Conservation (phyloP, 1,140 invertebrate species). For the Rhopalosiphum padi region DNA sequence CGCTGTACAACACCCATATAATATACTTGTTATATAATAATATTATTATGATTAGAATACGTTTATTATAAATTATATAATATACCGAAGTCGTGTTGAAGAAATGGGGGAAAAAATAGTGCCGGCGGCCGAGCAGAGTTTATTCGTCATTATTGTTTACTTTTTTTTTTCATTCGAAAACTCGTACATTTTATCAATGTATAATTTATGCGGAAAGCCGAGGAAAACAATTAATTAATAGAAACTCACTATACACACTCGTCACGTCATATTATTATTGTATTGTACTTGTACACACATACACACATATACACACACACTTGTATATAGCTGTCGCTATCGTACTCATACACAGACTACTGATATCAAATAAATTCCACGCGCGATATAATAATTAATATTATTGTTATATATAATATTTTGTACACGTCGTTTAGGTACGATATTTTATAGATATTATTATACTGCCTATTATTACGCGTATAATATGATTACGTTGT, state of each 20-base stretch:
- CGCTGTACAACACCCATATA: too few relatives aligned
- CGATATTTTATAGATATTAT: constrained; percentile 15
- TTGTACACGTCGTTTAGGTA: background rate
- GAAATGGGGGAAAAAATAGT: background rate
- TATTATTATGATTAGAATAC: background rate
- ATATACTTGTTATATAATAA: background rate
- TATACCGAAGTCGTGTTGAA: background rate
- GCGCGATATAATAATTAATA: background rate
- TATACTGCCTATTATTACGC: background rate
- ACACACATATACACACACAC: background rate
- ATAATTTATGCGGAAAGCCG: background rate
- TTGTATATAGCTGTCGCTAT: background rate
- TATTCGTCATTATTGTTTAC: background rate
- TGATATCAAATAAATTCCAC: background rate
- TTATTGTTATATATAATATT: background rate
- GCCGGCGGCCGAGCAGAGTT: background rate
- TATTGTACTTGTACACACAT: background rate
- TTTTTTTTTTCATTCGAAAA: background rate
- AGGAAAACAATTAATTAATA: background rate
- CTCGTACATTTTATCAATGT: background rate
- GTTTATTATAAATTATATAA: background rate
- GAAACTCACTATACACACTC: background rate
- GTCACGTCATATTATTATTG: background rate
- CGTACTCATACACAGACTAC: background rate
- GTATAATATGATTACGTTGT: background rate